Base-by-base conservation (phyloP, 2,113 vertebrate species). In the Pseudorasbora parva region DNA sequence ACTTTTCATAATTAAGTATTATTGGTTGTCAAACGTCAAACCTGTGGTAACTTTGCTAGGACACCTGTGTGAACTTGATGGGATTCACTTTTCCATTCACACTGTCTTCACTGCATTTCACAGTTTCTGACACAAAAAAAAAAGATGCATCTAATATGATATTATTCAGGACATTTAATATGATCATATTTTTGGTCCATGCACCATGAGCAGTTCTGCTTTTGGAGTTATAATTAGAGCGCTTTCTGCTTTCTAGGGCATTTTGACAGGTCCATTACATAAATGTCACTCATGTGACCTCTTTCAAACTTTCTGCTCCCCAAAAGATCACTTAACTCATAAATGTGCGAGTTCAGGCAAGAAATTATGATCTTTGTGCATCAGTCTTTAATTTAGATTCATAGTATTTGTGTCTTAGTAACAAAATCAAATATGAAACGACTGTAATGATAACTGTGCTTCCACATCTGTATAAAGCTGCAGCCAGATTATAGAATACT, bases 181-280 rank as follows among this genome's bases (percentile, higher is more conserved):
- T 68, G 8, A 72, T 72, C 41, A 72, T 45, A 72, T 72, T 78
- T 78, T 78, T 41, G 11, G 12, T 60, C 75, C 6, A 25, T 8
- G 27, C 54, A 78, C 33, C 11, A 41, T 43, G 30, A 59, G 54
- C 75, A 78, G 75, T 43, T 59, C 54, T 45, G 37, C 37, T 78
- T 62, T 47, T 47, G 23, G 57, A 25, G 8, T 25, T 62, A 60
- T 78, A 62, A 78, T 45, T 78, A 78, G 76, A 23, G 76, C 57
- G 1, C 14, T 74, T 74, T 27, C 5, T 15, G 3, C 45, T 78
- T 62, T 78, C 76, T 78, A 78, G 76, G 76, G n/a, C 41, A 78
- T 62, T 78, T 62, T 78, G 23, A 78, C 37, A 78, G 8, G 57
- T 62, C 41, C 37, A 62, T 78, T 78, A 43, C n/a, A 27, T 78